phyloP scores from a whole-genome alignment of 2,113 vertebrate genomes.

The Urocitellus parryii region DNA sequence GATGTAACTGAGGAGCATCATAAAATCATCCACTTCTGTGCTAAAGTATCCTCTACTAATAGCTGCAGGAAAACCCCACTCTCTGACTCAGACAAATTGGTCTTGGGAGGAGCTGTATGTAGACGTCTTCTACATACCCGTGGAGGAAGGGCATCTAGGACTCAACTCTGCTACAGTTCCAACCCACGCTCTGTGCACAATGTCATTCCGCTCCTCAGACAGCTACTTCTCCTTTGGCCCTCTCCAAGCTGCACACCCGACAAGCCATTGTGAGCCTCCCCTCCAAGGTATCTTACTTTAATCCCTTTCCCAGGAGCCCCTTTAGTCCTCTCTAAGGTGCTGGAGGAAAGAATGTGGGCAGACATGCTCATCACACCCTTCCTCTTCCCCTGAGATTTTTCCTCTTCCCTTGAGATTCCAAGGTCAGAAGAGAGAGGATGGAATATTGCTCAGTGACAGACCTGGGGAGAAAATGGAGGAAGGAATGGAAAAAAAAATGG shows the following conservation, averaged over 20 bases:
- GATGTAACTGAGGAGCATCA: background rate
- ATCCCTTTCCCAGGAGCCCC: background rate
- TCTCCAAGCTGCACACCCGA: background rate
- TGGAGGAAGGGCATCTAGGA: background rate
- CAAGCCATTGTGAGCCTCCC: background rate
- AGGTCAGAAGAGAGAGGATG: background rate
- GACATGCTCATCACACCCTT: background rate
- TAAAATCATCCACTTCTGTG: background rate
- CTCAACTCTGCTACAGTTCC: background rate
- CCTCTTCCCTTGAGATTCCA: background rate
- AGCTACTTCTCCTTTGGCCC: fast-evolving
- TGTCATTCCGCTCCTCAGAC: background rate
- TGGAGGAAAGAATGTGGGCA: background rate
- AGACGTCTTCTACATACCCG: background rate
- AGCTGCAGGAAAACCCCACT: background rate
- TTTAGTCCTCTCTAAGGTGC: background rate
- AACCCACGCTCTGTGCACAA: background rate
- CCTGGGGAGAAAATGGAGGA: background rate
- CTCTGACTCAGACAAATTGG: background rate
- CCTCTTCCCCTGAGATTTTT: background rate
- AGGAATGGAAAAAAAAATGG: background rate
- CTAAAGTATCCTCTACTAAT: background rate
- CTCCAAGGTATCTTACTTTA: background rate
- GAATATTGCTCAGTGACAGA: background rate
- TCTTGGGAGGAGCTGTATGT: background rate